A percentile compares a stretch with the other conserved stretches of the same genome.
Conservation (phyloP, 1,140 invertebrate genomes). For the Drosophila dunni region DNA sequence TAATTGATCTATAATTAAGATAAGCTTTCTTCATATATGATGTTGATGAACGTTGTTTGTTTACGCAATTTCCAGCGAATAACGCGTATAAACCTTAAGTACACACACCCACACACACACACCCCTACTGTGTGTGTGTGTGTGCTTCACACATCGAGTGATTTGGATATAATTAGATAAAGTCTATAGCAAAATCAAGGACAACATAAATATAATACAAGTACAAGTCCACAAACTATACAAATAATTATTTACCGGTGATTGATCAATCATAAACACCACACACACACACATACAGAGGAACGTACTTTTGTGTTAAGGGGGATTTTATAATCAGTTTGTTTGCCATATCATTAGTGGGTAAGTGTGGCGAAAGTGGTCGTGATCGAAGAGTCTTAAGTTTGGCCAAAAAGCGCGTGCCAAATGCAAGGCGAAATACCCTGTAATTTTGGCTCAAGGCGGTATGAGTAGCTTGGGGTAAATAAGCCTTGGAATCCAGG, state of each 20-base stretch:
- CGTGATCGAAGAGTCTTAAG: constrained; percentile 33
- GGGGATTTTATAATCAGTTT: constrained; percentile 39
- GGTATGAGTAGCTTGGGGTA: background rate
- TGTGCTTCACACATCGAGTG: constrained; percentile 19
- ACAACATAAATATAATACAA: constrained; percentile 35
- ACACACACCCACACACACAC: constrained; percentile 17
- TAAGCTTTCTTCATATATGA: constrained; percentile 59
- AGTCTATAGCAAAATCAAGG: constrained; percentile 50
- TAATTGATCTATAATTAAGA: constrained; percentile 83
- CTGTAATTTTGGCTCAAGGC: background rate
- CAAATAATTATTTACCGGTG: constrained; percentile 4
- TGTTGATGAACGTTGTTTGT: constrained; percentile 54
- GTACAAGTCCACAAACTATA: constrained; percentile 28
- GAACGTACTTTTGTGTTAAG: background rate
- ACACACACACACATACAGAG: background rate
- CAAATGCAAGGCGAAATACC: background rate
- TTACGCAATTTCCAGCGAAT: constrained; percentile 63
- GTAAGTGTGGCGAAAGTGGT: constrained; percentile 44
- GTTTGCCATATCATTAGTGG: constrained; percentile 39
- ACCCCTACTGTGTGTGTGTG: constrained; percentile 4
- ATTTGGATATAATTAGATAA: constrained; percentile 32
- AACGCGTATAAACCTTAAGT: constrained; percentile 44
- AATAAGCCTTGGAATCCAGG: too few relatives aligned
- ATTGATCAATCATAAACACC: constrained; percentile 45
- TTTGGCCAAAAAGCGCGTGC: constrained; percentile 8